A percentile compares a stretch with the other conserved stretches of the same genome.
Conservation (phyloP, 1,140 invertebrate genomes). For the Rhyacophila brunnea region DNA sequence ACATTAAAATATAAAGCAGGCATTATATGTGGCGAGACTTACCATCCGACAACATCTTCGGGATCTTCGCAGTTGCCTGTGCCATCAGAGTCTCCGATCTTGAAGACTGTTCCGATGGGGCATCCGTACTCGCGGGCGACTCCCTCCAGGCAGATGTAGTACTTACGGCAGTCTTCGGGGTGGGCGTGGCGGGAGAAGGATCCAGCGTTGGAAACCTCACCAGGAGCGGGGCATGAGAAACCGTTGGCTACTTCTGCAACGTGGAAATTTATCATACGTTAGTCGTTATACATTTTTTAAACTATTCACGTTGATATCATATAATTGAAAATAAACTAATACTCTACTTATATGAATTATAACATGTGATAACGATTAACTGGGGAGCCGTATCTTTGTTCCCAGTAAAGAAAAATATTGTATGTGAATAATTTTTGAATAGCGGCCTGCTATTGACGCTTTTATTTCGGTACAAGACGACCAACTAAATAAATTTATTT, state of each 20-base stretch:
- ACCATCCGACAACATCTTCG: conserved; percentile 93
- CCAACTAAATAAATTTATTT: no score
- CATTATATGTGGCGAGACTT: conserved; percentile 61
- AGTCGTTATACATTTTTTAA: no score
- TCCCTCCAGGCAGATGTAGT: conserved; percentile 90
- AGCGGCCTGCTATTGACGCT: no score
- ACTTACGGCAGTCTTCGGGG: conserved; percentile 92
- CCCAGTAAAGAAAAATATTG: no score
- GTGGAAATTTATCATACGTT: not conserved
- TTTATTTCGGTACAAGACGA: no score
- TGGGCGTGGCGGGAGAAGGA: conserved; percentile 93
- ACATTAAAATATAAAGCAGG: no score
- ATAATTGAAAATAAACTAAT: no score
- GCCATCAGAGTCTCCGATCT: conserved; percentile 85
- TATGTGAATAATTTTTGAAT: no score
- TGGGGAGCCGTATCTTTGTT: no score
- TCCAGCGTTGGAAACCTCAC: conserved; percentile 76
- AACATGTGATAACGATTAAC: no score
- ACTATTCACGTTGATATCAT: no score
- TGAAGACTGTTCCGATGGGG: conserved; percentile 93
- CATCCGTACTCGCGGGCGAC: conserved; percentile 91
- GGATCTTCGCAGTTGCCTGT: conserved; percentile 91
- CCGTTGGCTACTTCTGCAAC: conserved; percentile 82
- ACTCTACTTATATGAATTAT: no score
- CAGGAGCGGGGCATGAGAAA: conserved; percentile 81